Percentiles rank a stretch among this genome's conserved stretches.
These are phyloP conservation scores for Phymastichus coffea DNA, from an alignment of 1,140 invertebrate species.

Conservation along the genomic window DNA sequence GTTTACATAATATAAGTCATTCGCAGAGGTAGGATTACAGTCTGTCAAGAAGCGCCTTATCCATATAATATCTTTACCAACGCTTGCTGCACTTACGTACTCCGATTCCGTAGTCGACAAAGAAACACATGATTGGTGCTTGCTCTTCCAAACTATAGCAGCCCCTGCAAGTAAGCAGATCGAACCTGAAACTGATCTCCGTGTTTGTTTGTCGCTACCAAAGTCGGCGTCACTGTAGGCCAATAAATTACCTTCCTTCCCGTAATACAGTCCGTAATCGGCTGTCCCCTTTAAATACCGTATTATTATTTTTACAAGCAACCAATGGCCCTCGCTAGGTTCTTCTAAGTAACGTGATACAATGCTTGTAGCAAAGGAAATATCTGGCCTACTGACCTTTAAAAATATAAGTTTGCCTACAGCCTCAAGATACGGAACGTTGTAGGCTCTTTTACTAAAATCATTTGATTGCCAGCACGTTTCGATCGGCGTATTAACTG, in stretches of 20 bases:
- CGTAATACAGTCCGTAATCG: slow-evolving; percentile 9
- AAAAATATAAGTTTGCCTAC: no score
- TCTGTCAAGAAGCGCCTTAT: slow-evolving; percentile 3
- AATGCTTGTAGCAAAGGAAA: neutral
- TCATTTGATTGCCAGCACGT: neutral
- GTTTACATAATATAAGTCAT: no score
- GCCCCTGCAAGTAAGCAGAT: slow-evolving; percentile 20
- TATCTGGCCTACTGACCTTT: no score
- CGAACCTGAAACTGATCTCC: slow-evolving; percentile 17
- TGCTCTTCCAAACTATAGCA: slow-evolving; percentile 35
- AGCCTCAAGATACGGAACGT: no score
- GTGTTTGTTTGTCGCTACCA: slow-evolving; percentile 15
- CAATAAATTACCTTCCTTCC: neutral
- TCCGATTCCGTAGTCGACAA: slow-evolving; percentile 45
- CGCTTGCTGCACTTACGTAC: slow-evolving; percentile 35
- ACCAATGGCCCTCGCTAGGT: neutral
- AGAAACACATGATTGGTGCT: slow-evolving; percentile 35
- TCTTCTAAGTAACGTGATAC: slow-evolving; percentile 1
- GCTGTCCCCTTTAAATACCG: slow-evolving; percentile 12
- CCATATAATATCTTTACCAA: slow-evolving; percentile 30
- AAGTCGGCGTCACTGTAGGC: slow-evolving; percentile 23
- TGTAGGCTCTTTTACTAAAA: no score
- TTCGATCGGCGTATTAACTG: neutral
- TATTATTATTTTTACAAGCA: slow-evolving; percentile 8
- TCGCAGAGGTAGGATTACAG: neutral